Evolutionary conservation across 2,888 invertebrate genomes (phyloP), one percentile per base, ranked within the genome.

Genomic region (Lasioglossum oenotherae): DNA sequence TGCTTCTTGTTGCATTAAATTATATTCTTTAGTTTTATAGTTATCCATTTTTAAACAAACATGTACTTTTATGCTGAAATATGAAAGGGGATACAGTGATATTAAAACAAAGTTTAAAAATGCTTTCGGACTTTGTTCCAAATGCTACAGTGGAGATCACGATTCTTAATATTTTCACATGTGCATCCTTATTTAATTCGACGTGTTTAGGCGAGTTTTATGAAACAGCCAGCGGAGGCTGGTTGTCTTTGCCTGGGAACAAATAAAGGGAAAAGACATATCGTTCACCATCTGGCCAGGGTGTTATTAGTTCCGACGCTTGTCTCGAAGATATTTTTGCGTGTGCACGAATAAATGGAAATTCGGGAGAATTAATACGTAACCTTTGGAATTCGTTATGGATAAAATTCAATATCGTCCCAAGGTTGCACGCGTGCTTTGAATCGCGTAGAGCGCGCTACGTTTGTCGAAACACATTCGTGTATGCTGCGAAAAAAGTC

Each of bases 361-460:
- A 71, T 38, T 41, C 38, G 71, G 23, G n/a, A 41, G 71, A 41
- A 71, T 71, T 71, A 71, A 71, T 71, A 41, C 41, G 41, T 71
- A 41, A n/a, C 23, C 38, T 41, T 41, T 71, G 23, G 71, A n/a
- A 71, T 41, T 71, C 53, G 19, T 31, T n/a, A n/a, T 16, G 76
- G 41, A 67, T 27, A 67, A 74, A 49, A 72, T 75, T 82, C 49
- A 60, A 74, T 14, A 82, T 46, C 46, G 46, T 8, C 23, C 27
- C n/a, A 74, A 49, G 38, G 38, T 23, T n/a, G 19, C 35, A 31
- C 16, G 23, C 35, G 49, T 41, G 31, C 35, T 53, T 35, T 19
- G 6, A 64, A 19, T 46, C 3, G 38, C 49, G 49, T 73, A 74
- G 49, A 31, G 35, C 64, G 38, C 14, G n/a, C 1, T 79, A 46